A percentile compares a stretch with the other conserved stretches of the same genome.
Conservation (phyloP, 2,797 vertebrate species). For the Pangasius larnaudii region DNA sequence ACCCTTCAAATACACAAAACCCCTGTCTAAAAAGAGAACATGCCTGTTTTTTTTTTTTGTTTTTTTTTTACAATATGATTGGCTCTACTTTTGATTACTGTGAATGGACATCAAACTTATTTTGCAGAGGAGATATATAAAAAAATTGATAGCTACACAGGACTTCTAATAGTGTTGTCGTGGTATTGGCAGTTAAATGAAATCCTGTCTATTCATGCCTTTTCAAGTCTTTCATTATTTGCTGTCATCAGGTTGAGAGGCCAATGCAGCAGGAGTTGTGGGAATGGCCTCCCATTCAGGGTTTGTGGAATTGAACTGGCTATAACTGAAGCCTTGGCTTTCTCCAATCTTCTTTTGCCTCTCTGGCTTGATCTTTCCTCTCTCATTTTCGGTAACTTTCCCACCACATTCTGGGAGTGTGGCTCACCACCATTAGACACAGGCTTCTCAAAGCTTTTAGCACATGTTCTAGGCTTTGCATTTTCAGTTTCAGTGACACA, state of each 20-base stretch:
- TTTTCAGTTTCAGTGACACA: slow-evolving; percentile 3
- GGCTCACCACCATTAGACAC: slow-evolving; percentile 26
- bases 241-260: slow-evolving; percentile 1
- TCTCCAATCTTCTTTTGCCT: slow-evolving; percentile 16
- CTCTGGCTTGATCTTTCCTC: slow-evolving; percentile 12
- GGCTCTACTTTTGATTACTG: neutral
- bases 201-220: slow-evolving; percentile 1
- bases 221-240: slow-evolving; percentile 21
- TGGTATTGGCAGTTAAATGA: neutral
- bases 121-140: neutral
- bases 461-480: slow-evolving; percentile 27
- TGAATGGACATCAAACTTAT: neutral
- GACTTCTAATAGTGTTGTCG: neutral
- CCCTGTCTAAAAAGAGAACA: neutral
- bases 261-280: slow-evolving; percentile 10
- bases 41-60: neutral
- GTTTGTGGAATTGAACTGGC: slow-evolving; percentile 38
- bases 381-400: slow-evolving; percentile 27
- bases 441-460: slow-evolving; percentile 16
- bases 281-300: slow-evolving; percentile 1
- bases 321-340: slow-evolving; percentile 24
- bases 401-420: slow-evolving; percentile 20
- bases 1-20: slow-evolving; percentile 42
- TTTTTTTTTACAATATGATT: neutral
- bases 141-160: neutral